Evolutionary conservation across 1,140 invertebrate species (phyloP).

Genomic region (Caerostris extrusa): DNA sequence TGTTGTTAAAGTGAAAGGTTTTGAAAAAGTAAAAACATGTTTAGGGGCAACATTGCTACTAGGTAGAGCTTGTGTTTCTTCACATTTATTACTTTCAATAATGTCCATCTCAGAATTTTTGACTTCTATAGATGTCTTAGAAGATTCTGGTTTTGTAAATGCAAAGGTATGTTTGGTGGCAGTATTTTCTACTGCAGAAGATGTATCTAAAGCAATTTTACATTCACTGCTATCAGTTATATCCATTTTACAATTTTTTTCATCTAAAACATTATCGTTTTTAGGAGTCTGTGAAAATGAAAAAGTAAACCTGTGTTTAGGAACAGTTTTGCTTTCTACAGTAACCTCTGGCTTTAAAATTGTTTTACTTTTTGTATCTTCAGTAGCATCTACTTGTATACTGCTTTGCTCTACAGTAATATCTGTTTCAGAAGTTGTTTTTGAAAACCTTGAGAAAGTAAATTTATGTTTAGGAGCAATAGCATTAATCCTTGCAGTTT

Average conservation of each 20-base stretch:
- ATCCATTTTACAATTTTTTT: not conserved
- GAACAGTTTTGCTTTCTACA: not conserved
- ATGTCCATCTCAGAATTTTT: not conserved
- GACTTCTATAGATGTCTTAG: no score
- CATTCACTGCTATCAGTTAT: not conserved
- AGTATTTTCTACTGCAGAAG: not conserved
- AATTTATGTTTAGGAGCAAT: no score
- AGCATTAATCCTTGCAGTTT: no score
- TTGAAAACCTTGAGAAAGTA: not conserved
- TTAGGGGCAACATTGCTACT: not conserved
- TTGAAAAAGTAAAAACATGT: not conserved
- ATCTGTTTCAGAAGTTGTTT: not conserved
- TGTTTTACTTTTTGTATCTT: no score
- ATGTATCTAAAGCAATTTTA: not conserved
- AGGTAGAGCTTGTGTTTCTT: not conserved
- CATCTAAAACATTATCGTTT: not conserved
- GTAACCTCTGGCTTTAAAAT: not conserved
- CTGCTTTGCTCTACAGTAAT: not conserved
- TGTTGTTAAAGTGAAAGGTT: not conserved
- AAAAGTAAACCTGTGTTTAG: not conserved
- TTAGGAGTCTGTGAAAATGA: not conserved
- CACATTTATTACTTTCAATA: not conserved
- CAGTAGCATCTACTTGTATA: no score
- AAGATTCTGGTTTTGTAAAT: not conserved
- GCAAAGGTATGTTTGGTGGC: not conserved